phyloP scores from a whole-genome alignment of 2,888 invertebrate genomes.

The Amblyjoppa proteus region DNA sequence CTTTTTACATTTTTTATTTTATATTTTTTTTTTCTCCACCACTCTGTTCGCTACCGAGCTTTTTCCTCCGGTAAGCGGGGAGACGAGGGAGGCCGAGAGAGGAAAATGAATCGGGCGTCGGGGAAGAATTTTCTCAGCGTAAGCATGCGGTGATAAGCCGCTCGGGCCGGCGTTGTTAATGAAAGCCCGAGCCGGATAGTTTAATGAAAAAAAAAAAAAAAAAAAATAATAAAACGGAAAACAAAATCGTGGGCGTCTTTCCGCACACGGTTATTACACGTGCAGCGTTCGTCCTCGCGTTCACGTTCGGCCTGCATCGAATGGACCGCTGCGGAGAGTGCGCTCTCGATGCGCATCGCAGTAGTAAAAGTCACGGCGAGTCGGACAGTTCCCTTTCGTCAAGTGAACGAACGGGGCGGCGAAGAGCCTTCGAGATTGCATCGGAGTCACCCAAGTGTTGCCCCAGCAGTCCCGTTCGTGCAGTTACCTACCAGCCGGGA shows the following conservation, averaged over 20 bases:
- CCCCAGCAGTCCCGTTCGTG: not conserved
- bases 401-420: not conserved
- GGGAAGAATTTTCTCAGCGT: slow-evolving; percentile 31
- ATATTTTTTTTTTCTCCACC: not conserved
- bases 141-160: slow-evolving; percentile 41
- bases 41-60: not conserved
- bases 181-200: slow-evolving; percentile 36
- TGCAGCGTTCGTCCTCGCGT: not conserved
- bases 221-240: slow-evolving; percentile 3
- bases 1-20: not conserved
- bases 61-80: not conserved
- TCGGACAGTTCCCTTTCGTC: slow-evolving; percentile 6
- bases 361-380: slow-evolving; percentile 32
- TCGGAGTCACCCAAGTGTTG: not conserved
- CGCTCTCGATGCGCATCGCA: not conserved
- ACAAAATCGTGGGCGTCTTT: not conserved
- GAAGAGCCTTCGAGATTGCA: slow-evolving; percentile 22
- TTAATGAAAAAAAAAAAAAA: slow-evolving; percentile 35
- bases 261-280: slow-evolving; percentile 1
- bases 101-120: slow-evolving; percentile 12
- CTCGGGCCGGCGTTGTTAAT: slow-evolving; percentile 32
- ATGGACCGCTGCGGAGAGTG: slow-evolving; percentile 3
- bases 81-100: not conserved
- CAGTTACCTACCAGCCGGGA: not conserved
- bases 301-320: not conserved